phyloP scores from a whole-genome alignment of 2,888 invertebrate species.

The Epiblema foenella region DNA sequence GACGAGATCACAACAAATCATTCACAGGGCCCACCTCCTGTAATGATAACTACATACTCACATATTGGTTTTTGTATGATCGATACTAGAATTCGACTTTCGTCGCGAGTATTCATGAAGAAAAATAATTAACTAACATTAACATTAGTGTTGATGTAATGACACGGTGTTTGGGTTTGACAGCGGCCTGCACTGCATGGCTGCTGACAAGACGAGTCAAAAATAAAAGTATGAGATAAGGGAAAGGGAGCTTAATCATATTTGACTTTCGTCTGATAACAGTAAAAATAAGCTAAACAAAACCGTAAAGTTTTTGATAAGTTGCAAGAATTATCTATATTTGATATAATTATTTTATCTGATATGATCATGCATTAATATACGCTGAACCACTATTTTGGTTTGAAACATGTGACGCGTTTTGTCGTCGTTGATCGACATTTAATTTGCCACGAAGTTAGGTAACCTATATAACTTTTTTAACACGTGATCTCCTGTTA shows the following conservation, averaged over 20 bases:
- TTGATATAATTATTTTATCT: neutral
- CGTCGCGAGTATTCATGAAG: slow-evolving; percentile 41
- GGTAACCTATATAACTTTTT: neutral
- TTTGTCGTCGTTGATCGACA: neutral
- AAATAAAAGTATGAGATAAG: slow-evolving; percentile 18
- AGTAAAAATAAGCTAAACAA: no score
- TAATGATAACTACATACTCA: slow-evolving; percentile 77
- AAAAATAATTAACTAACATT: slow-evolving; percentile 45
- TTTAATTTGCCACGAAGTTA: no score
- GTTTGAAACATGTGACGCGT: neutral
- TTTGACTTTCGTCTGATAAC: neutral
- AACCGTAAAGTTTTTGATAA: no score
- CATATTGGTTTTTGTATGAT: slow-evolving; percentile 55
- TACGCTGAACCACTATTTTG: neutral
- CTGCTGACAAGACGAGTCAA: slow-evolving; percentile 31
- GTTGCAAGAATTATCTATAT: neutral
- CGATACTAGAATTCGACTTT: slow-evolving; percentile 44
- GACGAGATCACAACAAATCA: slow-evolving; percentile 83
- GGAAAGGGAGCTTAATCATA: neutral
- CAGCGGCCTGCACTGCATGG: slow-evolving; percentile 15
- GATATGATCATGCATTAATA: neutral
- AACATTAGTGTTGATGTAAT: slow-evolving; percentile 41
- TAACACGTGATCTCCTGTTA: slow-evolving; percentile 1
- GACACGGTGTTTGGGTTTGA: slow-evolving; percentile 40
- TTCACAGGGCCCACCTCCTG: slow-evolving; percentile 79